Percentiles rank a stretch among this genome's conserved stretches.
Conservation (phyloP, 2,113 vertebrate genomes). For the Dicrurus megarhynchus region DNA sequence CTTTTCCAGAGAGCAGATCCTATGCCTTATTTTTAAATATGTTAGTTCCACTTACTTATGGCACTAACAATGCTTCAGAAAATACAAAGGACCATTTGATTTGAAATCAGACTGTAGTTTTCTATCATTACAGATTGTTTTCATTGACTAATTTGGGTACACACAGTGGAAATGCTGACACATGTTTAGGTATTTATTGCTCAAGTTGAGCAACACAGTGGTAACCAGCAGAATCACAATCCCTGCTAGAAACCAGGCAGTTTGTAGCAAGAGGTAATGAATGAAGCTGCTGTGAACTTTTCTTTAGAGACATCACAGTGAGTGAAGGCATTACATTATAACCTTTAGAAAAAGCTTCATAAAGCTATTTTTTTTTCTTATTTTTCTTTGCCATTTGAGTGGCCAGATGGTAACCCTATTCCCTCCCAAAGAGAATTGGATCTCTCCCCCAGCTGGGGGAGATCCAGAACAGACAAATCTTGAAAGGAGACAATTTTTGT, state of each 20-base stretch:
- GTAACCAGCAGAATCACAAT: not conserved
- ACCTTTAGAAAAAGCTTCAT: not conserved
- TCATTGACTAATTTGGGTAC: not conserved
- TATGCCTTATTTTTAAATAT: not conserved
- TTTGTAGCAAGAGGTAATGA: not conserved
- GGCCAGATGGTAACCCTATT: not conserved
- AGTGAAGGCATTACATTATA: not conserved
- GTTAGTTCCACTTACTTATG: not conserved
- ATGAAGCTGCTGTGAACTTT: not conserved
- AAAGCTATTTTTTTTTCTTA: not conserved
- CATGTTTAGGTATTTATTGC: not conserved
- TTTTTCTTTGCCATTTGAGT: not conserved
- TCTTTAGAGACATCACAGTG: not conserved
- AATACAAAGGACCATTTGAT: not conserved
- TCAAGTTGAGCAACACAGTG: not conserved
- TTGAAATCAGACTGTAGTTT: not conserved
- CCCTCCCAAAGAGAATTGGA: not conserved
- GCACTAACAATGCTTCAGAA: not conserved
- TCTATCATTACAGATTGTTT: not conserved
- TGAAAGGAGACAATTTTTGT: not conserved
- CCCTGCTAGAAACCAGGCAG: not conserved
- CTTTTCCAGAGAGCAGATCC: not conserved
- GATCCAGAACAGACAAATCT: not conserved
- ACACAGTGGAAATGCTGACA: not conserved
- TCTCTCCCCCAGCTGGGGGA: not conserved